Percentiles rank a stretch among this genome's conserved stretches.
Evolutionary conservation across 1,140 invertebrate species (phyloP).

Genomic region (Musca domestica): DNA sequence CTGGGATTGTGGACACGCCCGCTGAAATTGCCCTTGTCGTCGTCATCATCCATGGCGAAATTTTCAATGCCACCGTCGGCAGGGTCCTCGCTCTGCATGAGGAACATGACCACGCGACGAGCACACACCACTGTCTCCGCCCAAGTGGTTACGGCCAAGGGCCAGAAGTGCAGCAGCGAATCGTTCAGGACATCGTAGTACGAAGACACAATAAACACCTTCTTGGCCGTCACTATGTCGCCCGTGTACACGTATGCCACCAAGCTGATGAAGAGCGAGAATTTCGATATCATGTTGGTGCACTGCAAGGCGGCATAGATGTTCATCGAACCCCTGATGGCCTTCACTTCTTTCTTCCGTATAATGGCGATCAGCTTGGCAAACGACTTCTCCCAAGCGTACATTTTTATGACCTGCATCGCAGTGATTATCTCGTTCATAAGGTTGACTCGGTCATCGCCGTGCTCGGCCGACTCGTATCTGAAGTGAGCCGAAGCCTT

Average conservation of each 20-base stretch:
- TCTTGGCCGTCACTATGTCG: slow-evolving; percentile 61
- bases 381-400: slow-evolving; percentile 75
- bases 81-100: slow-evolving; percentile 45
- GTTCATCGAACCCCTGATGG: slow-evolving; percentile 59
- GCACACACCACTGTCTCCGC: slow-evolving; percentile 65
- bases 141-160: slow-evolving; percentile 63
- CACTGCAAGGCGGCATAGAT: slow-evolving; percentile 53
- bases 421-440: slow-evolving; percentile 82
- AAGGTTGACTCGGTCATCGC: slow-evolving; percentile 77
- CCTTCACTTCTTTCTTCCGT: slow-evolving; percentile 56
- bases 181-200: slow-evolving; percentile 58
- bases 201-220: slow-evolving; percentile 58
- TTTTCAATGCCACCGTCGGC: slow-evolving; percentile 42
- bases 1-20: slow-evolving; percentile 51
- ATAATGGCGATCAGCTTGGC: slow-evolving; percentile 61
- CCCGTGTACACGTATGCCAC: slow-evolving; percentile 62
- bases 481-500: slow-evolving; percentile 59
- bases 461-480: slow-evolving; percentile 66
- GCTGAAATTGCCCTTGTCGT: slow-evolving; percentile 38
- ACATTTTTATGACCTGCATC: slow-evolving; percentile 80
- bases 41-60: slow-evolving; percentile 36
- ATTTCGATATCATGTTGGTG: slow-evolving; percentile 59
- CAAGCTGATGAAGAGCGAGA: slow-evolving; percentile 66
- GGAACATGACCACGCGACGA: slow-evolving; percentile 65
- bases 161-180: slow-evolving; percentile 66